Percentiles rank a stretch among this genome's conserved stretches.
Evolutionary conservation across 1,140 invertebrate species (phyloP).

Genomic region (Bathynomus jamesi): DNA sequence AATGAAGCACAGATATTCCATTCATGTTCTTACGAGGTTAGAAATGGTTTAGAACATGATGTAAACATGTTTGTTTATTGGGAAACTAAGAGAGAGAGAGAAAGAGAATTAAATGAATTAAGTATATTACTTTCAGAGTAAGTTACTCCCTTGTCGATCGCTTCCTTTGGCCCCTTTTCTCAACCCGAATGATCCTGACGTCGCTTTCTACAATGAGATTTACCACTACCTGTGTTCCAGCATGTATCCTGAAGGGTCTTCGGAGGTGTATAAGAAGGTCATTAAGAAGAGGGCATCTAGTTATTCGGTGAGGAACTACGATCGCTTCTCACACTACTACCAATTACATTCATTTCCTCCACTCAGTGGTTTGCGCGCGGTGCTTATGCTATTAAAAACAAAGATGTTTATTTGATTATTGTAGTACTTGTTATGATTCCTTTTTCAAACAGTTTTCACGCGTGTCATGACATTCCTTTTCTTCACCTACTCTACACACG

Average conservation of each 20-base stretch:
- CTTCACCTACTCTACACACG: too few species aligned
- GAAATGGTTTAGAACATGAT: not conserved
- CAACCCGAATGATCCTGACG: conserved; percentile 24
- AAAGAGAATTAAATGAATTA: not conserved
- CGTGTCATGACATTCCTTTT: too few species aligned
- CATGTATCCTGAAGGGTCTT: conserved; percentile 19
- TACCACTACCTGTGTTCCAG: conserved; percentile 28
- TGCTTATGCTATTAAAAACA: not conserved
- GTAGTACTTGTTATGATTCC: too few species aligned
- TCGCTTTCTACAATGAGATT: conserved; percentile 30
- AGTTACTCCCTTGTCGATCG: not conserved
- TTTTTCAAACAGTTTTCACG: too few species aligned
- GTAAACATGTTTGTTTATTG: too few species aligned
- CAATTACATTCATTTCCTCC: not conserved
- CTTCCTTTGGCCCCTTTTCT: conserved; percentile 28
- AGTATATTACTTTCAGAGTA: not conserved
- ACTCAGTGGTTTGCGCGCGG: not conserved
- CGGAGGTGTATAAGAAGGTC: conserved; percentile 26
- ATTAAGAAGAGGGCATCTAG: conserved; percentile 32
- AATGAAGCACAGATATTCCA: not conserved
- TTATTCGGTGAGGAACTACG: conserved; percentile 23
- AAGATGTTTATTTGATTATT: not conserved
- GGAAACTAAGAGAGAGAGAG: too few species aligned
- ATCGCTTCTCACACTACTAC: not conserved
- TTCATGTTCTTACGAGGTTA: not conserved